Conservation (phyloP, 2,113 vertebrate species). For the Todiramphus saurophagus region DNA sequence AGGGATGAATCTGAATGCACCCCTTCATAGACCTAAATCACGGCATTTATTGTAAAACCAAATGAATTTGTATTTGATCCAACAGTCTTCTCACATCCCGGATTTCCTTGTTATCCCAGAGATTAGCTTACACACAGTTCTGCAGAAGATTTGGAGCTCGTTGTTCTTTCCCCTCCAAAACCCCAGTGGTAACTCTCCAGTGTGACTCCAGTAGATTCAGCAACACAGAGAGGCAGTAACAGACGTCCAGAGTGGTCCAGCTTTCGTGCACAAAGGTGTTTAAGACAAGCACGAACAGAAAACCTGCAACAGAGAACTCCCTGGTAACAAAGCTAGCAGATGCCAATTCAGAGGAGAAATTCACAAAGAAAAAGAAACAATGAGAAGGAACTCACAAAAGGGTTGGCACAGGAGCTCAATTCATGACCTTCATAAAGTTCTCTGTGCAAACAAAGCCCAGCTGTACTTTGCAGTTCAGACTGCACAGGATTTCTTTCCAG, state of each 20-base stretch:
- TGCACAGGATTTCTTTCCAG: neutral
- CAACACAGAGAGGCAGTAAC: neutral
- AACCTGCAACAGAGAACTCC: neutral
- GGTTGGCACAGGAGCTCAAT: neutral
- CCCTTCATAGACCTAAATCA: neutral
- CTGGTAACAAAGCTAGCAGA: neutral
- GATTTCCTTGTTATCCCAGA: neutral
- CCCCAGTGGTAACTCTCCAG: neutral
- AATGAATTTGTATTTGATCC: neutral
- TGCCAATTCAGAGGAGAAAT: neutral
- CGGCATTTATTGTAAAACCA: neutral
- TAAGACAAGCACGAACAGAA: neutral
- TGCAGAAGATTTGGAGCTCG: neutral
- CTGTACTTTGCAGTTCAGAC: neutral
- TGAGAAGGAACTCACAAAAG: neutral
- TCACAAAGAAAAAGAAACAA: constrained; percentile 22
- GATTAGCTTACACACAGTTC: neutral
- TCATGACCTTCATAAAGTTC: constrained; percentile 9
- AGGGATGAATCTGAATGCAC: neutral
- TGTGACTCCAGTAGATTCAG: neutral
- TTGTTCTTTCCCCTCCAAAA: neutral
- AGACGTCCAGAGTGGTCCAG: neutral
- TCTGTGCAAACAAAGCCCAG: neutral
- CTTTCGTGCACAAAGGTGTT: neutral
- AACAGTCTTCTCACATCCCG: neutral